Conservation (phyloP, 1,140 invertebrate species). For the Anoplophora glabripennis region DNA sequence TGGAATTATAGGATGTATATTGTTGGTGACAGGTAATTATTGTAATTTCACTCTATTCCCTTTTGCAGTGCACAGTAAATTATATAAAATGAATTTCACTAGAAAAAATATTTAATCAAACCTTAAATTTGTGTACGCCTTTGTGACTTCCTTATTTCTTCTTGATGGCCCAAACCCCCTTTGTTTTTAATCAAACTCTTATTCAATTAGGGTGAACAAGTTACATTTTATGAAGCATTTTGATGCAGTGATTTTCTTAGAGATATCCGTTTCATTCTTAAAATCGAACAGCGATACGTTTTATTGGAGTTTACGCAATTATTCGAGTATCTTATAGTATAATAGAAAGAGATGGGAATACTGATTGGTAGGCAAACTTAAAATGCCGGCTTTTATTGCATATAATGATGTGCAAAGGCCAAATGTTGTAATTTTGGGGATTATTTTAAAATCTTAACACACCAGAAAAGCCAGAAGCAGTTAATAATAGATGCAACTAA, state of each 20-base stretch:
- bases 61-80: too few relatives aligned
- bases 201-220: conserved; percentile 19
- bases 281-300: neutral
- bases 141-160: neutral
- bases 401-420: neutral
- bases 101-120: too few relatives aligned
- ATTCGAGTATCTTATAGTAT: too few relatives aligned
- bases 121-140: too few relatives aligned
- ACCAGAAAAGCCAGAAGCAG: neutral
- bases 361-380: neutral
- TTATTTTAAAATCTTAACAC: neutral
- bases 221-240: conserved; percentile 5
- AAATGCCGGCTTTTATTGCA: neutral
- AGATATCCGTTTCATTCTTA: neutral
- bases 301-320: too few relatives aligned
- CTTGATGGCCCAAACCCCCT: neutral
- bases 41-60: neutral
- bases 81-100: too few relatives aligned
- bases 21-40: neutral
- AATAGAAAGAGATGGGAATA: neutral
- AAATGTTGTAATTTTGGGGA: neutral
- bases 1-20: neutral
- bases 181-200: conserved; percentile 30
- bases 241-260: neutral
- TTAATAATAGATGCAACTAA: neutral